Base-by-base conservation (phyloP, 2,113 vertebrate genomes). In the Stictonetta naevosa region DNA sequence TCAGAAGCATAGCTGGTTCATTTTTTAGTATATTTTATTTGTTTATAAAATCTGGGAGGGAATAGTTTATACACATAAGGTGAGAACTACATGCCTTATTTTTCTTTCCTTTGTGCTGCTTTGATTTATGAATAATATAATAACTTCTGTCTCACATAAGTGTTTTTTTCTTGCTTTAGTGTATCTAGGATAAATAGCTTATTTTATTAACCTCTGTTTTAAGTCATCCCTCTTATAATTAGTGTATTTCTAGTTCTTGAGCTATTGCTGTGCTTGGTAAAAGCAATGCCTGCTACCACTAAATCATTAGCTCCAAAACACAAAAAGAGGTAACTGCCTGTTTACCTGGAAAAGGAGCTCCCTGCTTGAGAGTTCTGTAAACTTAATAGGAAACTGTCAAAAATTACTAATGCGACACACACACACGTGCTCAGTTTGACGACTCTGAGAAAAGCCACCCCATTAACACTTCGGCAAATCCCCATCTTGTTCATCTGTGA, bases 31-130 rank as follows among this genome's bases (percentile, higher is more conserved):
- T 10, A 59, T 22, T 71, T 53, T 28, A 75, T 74, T 86, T n/a
- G 26, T 48, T 93, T 90, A 88, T 74, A 93, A 93, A 90, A 75
- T 78, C 72, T 87, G 44, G 34, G 46, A 93, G 21, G 33, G 20
- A 86, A 52, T 88, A 93, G 34, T 10, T 83, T 23, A 40, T 33
- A 64, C 25, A 36, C 4, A 5, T 44, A 84, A 69, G 40, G 26
- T 44, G 34, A 88, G 60, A 88, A 78, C 15, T 42, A 71, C 83
- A 88, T 19, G 13, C 29, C 36, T 75, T 14, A 22, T 69, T 79
- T 83, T 75, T 48, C 15, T 48, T 88, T 66, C 29, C 40, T 64
- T 78, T 90, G 64, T 26, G 55, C 36, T 76, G 38, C 68, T 92
- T 78, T 72, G 31, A 80, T 77, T 86, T 88, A 81, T 40, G 15